Percentiles rank a stretch among this genome's conserved stretches.
These are phyloP conservation scores for Catostylus mosaicus DNA, from an alignment of 30 jellyfish, hydroid and myxozoan species.

Conservation along the genomic window DNA sequence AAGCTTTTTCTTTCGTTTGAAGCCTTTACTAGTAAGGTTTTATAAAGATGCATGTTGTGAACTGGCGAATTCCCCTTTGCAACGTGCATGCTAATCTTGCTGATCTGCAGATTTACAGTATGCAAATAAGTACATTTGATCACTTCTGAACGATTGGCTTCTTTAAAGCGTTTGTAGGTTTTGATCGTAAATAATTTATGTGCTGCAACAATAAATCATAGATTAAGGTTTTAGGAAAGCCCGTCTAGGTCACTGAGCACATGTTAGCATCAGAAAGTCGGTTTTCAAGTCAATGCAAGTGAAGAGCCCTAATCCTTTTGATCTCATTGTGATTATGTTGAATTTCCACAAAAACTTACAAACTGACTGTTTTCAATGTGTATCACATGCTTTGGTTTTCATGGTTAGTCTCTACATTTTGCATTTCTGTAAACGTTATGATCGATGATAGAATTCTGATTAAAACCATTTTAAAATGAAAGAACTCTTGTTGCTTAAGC, in stretches of 20 bases:
- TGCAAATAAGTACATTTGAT: constrained; percentile 28
- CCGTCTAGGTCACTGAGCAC: constrained; percentile 37
- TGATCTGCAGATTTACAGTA: constrained; percentile 10
- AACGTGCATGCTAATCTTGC: constrained; percentile 28
- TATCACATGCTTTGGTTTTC: too few species aligned
- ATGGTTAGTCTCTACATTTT: too few species aligned
- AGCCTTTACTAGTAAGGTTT: too few species aligned
- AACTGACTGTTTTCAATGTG: too few species aligned
- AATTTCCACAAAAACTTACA: too few species aligned
- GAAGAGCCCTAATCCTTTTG: not conserved
- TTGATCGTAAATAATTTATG: constrained; percentile 18
- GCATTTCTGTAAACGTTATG: too few species aligned
- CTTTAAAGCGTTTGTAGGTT: constrained; percentile 1
- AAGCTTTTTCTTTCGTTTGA: too few species aligned
- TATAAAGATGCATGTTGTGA: too few species aligned
- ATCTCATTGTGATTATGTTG: not conserved
- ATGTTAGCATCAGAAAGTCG: not conserved
- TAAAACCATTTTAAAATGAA: too few species aligned
- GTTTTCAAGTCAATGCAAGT: not conserved
- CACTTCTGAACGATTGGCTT: constrained; percentile 18
- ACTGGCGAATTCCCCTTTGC: not conserved
- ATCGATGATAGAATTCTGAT: too few species aligned
- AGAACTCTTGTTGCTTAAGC: too few species aligned
- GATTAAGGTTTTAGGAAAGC: constrained; percentile 3
- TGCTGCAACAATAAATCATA: constrained; percentile 5